These are phyloP conservation scores for Babylonia areolata DNA, from an alignment of 1,140 invertebrate species.

Conservation along the genomic window DNA sequence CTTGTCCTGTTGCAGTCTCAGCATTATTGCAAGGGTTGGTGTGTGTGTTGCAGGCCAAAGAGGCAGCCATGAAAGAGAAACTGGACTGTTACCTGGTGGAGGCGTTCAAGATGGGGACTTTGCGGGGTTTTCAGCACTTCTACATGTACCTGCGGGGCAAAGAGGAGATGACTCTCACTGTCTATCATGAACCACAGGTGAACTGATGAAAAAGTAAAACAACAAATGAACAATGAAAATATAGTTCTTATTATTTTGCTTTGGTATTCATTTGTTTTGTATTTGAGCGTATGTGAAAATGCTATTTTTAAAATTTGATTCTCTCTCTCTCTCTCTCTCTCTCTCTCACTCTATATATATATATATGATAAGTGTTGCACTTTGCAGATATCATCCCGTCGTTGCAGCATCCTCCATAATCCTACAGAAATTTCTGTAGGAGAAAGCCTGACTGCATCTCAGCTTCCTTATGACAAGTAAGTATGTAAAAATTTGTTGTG, in stretches of 20 bases:
- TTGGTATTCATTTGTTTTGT: background rate
- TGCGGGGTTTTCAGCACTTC: constrained; percentile 69
- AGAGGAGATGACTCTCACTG: constrained; percentile 67
- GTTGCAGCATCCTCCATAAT: constrained; percentile 21
- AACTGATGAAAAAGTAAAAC: background rate
- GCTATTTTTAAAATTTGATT: no score
- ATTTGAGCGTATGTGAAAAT: no score
- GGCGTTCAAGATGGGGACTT: constrained; percentile 63
- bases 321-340: no score
- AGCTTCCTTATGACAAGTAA: constrained; percentile 69
- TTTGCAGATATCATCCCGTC: background rate
- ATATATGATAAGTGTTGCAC: no score
- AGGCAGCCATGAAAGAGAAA: constrained; percentile 65
- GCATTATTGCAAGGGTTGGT: no score
- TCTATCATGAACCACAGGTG: constrained; percentile 67
- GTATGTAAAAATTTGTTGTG: no score
- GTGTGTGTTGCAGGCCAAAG: constrained; percentile 48
- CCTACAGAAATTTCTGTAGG: constrained; percentile 40
- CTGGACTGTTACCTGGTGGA: constrained; percentile 65
- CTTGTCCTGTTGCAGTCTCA: no score
- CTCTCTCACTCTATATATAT: no score
- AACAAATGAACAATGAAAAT: no score
- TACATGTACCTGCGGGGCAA: constrained; percentile 66
- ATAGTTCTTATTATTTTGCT: background rate
- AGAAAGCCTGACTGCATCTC: constrained; percentile 61